Evolutionary conservation across 2,888 invertebrate genomes (phyloP), one percentile per base, ranked within the genome.

Genomic region (Bombyx huttoni): DNA sequence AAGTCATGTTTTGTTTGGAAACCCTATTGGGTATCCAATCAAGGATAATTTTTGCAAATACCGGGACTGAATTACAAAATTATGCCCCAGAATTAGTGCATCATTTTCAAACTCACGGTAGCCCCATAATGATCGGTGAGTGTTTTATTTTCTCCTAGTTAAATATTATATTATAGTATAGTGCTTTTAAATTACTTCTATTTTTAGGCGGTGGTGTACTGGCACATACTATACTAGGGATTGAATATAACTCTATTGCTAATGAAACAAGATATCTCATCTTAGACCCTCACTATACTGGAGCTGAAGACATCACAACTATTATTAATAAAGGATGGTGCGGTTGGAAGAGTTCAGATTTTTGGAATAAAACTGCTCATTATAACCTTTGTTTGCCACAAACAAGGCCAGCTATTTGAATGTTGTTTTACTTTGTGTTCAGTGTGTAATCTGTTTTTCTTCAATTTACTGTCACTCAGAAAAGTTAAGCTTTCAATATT

Each of bases 271-370:
- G 94, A 65, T 99, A 97, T 82, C 91, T 99, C n/a, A 96, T 99
- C 63, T 88, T 99, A 46, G 99, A 99, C 89, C 99, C 99, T 0
- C 99, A 99, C 83, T 99, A 97, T 79, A 98, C 96, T 0, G 99
- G 97, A 0, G 78, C 89, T 0, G 98, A 98, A 67, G 94, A 97
- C 67, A 75, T 98, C 50, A 87, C 90, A 40, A 90, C 89, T 0
- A 92, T 96, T 50, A 87, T 93, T 59, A 90, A 87, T 55, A 95
- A 98, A 89, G 98, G 98, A 7, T 98, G 98, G 97, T 98, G 99
- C 76, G 96, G 95, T 0, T 99, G 99, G 99, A 99, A 99, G 78
- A 93, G 92, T 34, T 88, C 92, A 3, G 93, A 95, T 57, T 99
- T 99, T 81, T 99, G 99, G 99, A 94, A 95, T 69, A 94, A 96